A percentile compares a stretch with the other conserved stretches of the same genome.
Conservation (phyloP, 2,797 vertebrate genomes). For the Meriones psammophilus region DNA sequence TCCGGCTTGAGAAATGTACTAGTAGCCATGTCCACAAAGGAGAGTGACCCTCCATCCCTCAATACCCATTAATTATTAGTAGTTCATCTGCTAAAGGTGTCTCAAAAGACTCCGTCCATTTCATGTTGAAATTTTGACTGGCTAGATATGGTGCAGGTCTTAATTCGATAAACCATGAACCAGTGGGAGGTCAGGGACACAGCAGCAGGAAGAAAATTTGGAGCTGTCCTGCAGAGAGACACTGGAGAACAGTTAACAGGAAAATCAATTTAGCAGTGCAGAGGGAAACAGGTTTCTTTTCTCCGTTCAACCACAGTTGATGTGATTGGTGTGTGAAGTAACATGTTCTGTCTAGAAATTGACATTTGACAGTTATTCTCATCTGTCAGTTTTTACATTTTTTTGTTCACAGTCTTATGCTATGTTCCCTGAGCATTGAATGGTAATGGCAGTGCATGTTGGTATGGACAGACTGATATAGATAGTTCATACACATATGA, state of each 20-base stretch:
- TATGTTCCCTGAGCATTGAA: background rate
- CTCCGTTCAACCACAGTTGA: background rate
- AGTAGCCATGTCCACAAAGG: background rate
- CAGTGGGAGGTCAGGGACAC: rapidly evolving
- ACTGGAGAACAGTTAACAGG: background rate
- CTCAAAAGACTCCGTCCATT: too few species aligned
- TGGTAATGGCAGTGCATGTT: background rate
- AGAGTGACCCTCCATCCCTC: background rate
- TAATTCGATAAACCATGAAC: background rate
- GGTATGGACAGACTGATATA: too few species aligned
- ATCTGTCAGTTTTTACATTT: background rate
- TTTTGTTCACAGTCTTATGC: background rate
- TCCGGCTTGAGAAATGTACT: background rate
- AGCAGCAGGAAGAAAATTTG: background rate
- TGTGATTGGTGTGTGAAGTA: background rate
- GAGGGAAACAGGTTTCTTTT: rapidly evolving
- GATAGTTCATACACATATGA: background rate
- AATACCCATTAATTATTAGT: background rate
- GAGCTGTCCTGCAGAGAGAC: rapidly evolving
- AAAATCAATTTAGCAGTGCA: background rate
- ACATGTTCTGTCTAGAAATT: background rate
- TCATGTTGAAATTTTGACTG: background rate
- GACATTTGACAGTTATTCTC: background rate
- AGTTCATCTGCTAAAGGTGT: background rate
- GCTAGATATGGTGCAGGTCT: background rate